Base-by-base conservation (phyloP, 2,888 invertebrate species). In the Hemaris fuciformis region DNA sequence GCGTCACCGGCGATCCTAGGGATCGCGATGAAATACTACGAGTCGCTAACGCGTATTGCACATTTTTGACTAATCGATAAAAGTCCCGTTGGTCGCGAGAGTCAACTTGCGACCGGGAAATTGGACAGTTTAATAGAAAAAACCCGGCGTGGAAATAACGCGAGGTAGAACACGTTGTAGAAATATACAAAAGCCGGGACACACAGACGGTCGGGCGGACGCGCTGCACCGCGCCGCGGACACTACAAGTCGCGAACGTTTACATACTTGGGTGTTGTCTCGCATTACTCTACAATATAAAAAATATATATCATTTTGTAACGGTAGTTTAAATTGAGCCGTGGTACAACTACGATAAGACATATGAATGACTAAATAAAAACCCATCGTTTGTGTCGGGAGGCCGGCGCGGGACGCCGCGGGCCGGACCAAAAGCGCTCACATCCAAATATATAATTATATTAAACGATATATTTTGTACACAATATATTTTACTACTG, bases 401-500 rank as follows among this genome's bases (percentile, higher is more conserved):
- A n/a, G 15, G 13, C 23, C 23, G 27, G 20, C 43, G n/a, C 42
- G 43, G 27, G n/a, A n/a, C 38, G 31, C 34, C 34, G 45, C 53
- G 7, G 41, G 57, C 6, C 23, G 27, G 42, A 13, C 43, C 3
- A 63, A 67, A 75, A 74, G 72, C 71, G 69, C 63, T 72, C 70
- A 69, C 68, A 67, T 75, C 68, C 71, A 73, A 73, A 75, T 72
- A 75, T 73, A 71, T 73, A 73, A 74, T 76, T 73, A 72, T 74
- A 72, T 71, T 65, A 71, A 72, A 72, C 71, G 72, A 77, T 73
- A 77, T 79, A 79, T 79, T 83, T 84, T 85, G 86, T 87, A 88
- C 88, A 87, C 76, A 79, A 83, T 83, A 83, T 74, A 76, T 74
- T 79, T 84, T 78, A 79, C 83, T 84, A 84, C 80, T 74, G 82